Base-by-base conservation (phyloP, 2,797 vertebrate genomes). In the Sebastolobus alascanus region DNA sequence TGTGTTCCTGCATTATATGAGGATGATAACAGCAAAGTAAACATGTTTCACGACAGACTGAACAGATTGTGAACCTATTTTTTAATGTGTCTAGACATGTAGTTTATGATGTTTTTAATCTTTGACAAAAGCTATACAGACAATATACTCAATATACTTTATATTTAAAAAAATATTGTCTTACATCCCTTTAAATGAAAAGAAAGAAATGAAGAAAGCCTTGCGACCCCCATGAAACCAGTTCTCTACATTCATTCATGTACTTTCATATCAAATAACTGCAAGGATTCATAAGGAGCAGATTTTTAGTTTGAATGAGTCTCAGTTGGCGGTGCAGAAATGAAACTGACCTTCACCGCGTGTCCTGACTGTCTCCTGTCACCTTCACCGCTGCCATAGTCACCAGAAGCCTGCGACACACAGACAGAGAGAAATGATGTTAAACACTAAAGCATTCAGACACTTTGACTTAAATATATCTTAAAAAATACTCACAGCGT, bases 321-420 rank as follows among this genome's bases (percentile, higher is more conserved):
- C 6, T 50, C 2, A 40, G 5, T 16, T 13, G 27, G 8, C 5
- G 14, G 14, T 35, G 29, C 10, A 50, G 38, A 38, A 60, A 55
- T 14, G 3, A 40, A 22, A 79, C 86, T 6, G 16, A 93, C 91
- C 90, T 71, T 90, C 3, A 91, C 86, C 0, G 67, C 68, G 10
- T 61, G 54, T 54, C 63, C 82, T 0, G 73, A 80, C 13, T 70
- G 78, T 60, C n/a, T 91, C 5, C 54, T 60, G 8, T 83, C 87
- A 0, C 60, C 89, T 0, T 85, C 86, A 3, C 94, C 95, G 27
- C 95, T 96, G 64, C 94, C 95, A 38, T 82, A 93, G 31, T 95
- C 94, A 2, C 94, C 95, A 52, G 95, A 96, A 1, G 58, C 87
- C 95, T 96, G 58, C 16, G 1, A 73, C 33, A 73, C 33, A 31